Evolutionary conservation across 1,140 invertebrate species (phyloP).

Genomic region (Elymnias hypermnestra): DNA sequence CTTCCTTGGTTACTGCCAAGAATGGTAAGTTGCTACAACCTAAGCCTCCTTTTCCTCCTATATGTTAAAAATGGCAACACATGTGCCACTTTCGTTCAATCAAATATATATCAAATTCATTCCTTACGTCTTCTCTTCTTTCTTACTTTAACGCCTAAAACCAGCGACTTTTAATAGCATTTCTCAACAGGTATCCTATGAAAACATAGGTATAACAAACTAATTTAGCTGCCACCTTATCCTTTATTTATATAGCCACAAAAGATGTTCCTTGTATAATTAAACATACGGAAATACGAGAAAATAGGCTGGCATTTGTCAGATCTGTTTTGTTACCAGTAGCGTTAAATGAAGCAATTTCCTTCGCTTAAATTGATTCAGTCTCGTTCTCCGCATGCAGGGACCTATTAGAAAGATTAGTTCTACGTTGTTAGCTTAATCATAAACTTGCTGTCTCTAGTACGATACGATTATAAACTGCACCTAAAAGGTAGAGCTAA

Average conservation of each 20-base stretch:
- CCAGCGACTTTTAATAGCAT: too few relatives aligned
- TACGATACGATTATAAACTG: too few relatives aligned
- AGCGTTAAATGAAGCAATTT: conserved; percentile 54
- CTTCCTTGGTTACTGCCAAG: too few relatives aligned
- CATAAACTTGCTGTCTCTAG: conserved; percentile 9
- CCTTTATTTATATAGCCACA: not conserved
- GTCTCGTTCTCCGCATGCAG: conserved; percentile 20
- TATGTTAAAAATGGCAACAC: too few relatives aligned
- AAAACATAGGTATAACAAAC: not conserved
- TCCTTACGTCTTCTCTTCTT: too few relatives aligned
- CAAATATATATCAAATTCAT: too few relatives aligned
- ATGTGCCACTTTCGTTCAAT: too few relatives aligned
- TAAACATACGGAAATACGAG: conserved; percentile 10
- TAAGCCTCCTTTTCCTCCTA: too few relatives aligned
- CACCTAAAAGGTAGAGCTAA: too few relatives aligned
- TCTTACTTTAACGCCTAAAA: too few relatives aligned
- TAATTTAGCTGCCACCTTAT: not conserved
- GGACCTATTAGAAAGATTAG: conserved; percentile 31
- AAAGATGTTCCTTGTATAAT: conserved; percentile 3
- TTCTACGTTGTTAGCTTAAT: conserved; percentile 22
- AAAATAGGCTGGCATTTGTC: conserved; percentile 26
- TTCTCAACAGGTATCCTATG: too few relatives aligned
- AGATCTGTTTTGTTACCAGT: conserved; percentile 36
- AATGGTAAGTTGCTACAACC: too few relatives aligned
- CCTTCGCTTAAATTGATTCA: conserved; percentile 46